Base-by-base conservation (phyloP, 2,797 vertebrate genomes). In the Lateolabrax maculatus region DNA sequence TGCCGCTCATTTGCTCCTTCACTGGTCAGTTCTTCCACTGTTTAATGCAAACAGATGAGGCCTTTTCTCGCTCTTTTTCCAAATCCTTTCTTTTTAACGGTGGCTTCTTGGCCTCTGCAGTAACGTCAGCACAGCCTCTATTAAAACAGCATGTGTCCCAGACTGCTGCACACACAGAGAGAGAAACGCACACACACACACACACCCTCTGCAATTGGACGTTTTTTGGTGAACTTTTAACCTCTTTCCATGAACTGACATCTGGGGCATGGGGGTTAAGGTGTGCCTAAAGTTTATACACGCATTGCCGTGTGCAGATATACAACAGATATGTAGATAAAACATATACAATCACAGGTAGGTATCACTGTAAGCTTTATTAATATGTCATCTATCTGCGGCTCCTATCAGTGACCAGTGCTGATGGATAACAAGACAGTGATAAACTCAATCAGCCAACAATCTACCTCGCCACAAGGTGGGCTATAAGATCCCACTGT, bases 111-210 rank as follows among this genome's bases (percentile, higher is more conserved):
- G 92, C 87, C 88, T 75, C 76, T 74, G 83, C 84, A 84, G 86
- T 89, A 89, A 89, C 84, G 86, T 92, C 92, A 92, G 88, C 80
- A 71, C 74, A 64, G 81, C 60, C 36, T 91, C 90, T 93, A 93
- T 93, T 94, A 93, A 95, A 94, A 92, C 91, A 92, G 87, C 87
- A 91, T 92, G 91, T 89, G 88, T 81, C 84, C 83, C 83, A 80
- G 75, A 79, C 87, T 61, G 63, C 76, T 76, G 48, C 79, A 76
- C 81, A 79, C 86, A 84, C 75, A 71, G n/a, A n/a, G n/a, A n/a
- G n/a, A n/a, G n/a, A n/a, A n/a, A n/a, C n/a, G n/a, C 79, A 79
- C 51, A 82, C 73, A 67, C 57, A 74, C 58, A 73, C 56, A 70
- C 71, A 71, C 41, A 39, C 61, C 71, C 72, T 72, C 70, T 39